Conservation (phyloP, 1,140 invertebrate genomes). For the Ridgeia piscesae region DNA sequence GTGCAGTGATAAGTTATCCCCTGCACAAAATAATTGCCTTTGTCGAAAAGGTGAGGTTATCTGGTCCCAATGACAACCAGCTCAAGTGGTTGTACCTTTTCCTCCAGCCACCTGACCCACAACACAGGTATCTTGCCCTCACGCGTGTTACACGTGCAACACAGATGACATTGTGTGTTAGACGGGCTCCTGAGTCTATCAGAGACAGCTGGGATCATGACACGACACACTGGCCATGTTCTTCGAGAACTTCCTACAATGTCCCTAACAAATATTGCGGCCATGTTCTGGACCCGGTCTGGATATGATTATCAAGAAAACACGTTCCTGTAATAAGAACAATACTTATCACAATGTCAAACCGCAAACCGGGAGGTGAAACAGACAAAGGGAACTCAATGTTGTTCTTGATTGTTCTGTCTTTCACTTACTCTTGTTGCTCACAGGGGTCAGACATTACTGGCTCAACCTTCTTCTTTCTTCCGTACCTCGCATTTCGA, state of each 20-base stretch:
- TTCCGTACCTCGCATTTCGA: no score
- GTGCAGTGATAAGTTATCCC: not conserved
- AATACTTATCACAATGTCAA: not conserved
- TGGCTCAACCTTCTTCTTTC: not conserved
- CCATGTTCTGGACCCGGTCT: not conserved
- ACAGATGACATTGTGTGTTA: not conserved
- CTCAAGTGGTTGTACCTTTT: not conserved
- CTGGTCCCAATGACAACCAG: not conserved
- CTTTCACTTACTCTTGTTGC: no score
- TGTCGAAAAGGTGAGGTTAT: not conserved
- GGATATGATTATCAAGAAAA: slow-evolving; percentile 1
- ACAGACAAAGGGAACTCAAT: no score
- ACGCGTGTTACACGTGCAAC: not conserved
- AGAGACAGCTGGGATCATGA: not conserved
- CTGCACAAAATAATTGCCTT: not conserved
- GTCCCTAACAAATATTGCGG: not conserved
- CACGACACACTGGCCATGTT: not conserved
- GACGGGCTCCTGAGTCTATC: not conserved
- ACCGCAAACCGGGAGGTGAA: not conserved
- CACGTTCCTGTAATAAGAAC: not conserved
- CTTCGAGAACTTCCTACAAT: not conserved
- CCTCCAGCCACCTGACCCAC: no score
- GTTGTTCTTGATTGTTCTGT: no score
- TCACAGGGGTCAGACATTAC: no score
- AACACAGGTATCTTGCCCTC: not conserved